Conservation (phyloP, 2,888 invertebrate genomes). For the Polymixis lichenea region DNA sequence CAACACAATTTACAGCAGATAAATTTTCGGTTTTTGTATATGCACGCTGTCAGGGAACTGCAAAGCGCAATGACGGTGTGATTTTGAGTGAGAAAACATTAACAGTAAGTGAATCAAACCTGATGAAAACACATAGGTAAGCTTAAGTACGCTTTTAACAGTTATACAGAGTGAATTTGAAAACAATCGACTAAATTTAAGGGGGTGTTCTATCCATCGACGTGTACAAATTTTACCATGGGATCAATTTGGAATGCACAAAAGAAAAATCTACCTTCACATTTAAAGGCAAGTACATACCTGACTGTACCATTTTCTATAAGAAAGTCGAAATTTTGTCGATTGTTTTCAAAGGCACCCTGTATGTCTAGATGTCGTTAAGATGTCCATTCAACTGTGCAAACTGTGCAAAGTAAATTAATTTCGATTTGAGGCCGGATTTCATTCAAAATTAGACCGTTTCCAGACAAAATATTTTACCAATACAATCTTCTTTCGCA, state of each 20-base stretch:
- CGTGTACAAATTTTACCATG: too few relatives aligned
- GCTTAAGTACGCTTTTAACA: too few relatives aligned
- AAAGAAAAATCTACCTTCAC: too few relatives aligned
- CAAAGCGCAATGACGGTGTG: neutral
- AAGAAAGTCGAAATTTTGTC: too few relatives aligned
- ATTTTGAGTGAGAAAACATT: neutral
- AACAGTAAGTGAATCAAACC: neutral
- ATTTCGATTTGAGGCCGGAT: neutral
- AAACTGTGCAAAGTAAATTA: neutral
- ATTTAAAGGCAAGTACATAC: too few relatives aligned
- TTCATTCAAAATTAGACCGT: neutral
- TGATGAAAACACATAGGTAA: neutral
- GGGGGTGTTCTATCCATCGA: too few relatives aligned
- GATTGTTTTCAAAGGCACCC: too few relatives aligned
- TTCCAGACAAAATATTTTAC: neutral
- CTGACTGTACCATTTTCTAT: too few relatives aligned
- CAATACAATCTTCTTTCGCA: neutral
- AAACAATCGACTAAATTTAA: too few relatives aligned
- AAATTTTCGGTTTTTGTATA: neutral
- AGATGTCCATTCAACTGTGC: neutral
- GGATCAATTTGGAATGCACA: too few relatives aligned
- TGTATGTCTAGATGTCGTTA: neutral
- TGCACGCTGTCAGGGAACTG: neutral
- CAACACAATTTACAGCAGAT: neutral
- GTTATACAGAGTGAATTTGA: too few relatives aligned